Base-by-base conservation (phyloP, 2,113 vertebrate genomes). In the Lampris megalopsis region DNA sequence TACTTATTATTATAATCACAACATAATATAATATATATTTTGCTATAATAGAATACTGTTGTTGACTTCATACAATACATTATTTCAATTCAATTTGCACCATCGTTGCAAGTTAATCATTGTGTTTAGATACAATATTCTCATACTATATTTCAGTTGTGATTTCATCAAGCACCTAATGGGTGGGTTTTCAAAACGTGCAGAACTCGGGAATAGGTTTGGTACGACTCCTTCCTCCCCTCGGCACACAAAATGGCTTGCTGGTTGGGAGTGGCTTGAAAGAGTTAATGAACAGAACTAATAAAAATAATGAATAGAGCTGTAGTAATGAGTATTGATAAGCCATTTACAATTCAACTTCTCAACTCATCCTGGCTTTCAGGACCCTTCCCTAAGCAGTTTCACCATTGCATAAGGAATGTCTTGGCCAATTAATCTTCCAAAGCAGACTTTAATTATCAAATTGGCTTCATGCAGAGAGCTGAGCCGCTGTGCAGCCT, bases 271-370 rank as follows among this genome's bases (percentile, higher is more conserved):
- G 69, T 11, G 13, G 48, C 47, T 24, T 82, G 63, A 59, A 79
- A 80, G 40, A 69, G 65, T 68, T 49, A 70, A 79, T 75, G 64
- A 75, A 73, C 9, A 79, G 69, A 62, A 66, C 58, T 68, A 79
- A 71, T 83, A 81, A 73, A 89, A 86, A 75, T 71, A 87, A 89
- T 88, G 77, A 88, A 87, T 71, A 76, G 71, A 63, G 83, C 66
- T 66, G 62, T 71, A 68, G 63, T 89, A 89, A 90, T 79, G 87
- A 81, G 78, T 85, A 85, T 89, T 83, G 88, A 91, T 90, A 86
- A 88, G 24, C 69, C 72, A 77, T 90, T 80, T 74, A 82, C 52
- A 76, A 71, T 58, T 54, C 58, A 61, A 71, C 64, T 63, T 80
- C 75, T 79, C 38, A 58, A 43, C 67, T 54, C 78, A 62, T 65